A percentile compares a stretch with the other conserved stretches of the same genome.
Evolutionary conservation across 92 coral and sea anemone genomes (phyloP).

Genomic region (Porites rus): DNA sequence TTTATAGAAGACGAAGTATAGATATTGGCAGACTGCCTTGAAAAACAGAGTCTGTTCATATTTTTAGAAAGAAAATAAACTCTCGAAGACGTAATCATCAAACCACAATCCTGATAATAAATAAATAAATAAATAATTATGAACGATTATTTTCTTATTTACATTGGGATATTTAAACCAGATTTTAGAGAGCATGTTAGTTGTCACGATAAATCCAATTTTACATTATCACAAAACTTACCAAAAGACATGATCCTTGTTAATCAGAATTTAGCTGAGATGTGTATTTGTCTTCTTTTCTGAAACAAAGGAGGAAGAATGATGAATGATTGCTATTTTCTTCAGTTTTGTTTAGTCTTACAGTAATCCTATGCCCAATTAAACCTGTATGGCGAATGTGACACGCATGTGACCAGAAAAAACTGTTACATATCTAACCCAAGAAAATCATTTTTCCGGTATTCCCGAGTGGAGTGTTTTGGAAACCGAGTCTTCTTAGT

Average conservation of each 20-base stretch:
- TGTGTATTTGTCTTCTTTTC: not conserved
- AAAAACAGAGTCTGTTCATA: not conserved
- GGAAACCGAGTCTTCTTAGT: too few species aligned
- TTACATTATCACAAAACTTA: not conserved
- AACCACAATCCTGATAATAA: too few species aligned
- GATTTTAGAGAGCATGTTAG: too few species aligned
- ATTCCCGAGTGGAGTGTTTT: too few species aligned
- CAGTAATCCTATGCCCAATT: too few species aligned
- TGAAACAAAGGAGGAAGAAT: slow-evolving; percentile 4
- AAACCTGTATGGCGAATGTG: too few species aligned
- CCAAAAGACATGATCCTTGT: slow-evolving; percentile 17
- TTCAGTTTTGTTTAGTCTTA: not conserved
- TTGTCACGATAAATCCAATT: not conserved
- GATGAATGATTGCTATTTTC: not conserved
- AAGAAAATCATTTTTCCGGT: too few species aligned
- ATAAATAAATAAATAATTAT: too few species aligned
- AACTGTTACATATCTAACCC: too few species aligned
- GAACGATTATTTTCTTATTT: not conserved
- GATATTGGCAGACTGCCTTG: not conserved
- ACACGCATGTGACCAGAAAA: too few species aligned
- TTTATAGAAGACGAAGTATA: not conserved
- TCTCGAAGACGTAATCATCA: too few species aligned
- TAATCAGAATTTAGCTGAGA: not conserved
- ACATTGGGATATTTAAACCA: not conserved
- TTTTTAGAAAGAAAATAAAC: not conserved